Evolutionary conservation across 2,113 vertebrate species (phyloP), one percentile per base, ranked within the genome.

Genomic region (Felis catus): DNA sequence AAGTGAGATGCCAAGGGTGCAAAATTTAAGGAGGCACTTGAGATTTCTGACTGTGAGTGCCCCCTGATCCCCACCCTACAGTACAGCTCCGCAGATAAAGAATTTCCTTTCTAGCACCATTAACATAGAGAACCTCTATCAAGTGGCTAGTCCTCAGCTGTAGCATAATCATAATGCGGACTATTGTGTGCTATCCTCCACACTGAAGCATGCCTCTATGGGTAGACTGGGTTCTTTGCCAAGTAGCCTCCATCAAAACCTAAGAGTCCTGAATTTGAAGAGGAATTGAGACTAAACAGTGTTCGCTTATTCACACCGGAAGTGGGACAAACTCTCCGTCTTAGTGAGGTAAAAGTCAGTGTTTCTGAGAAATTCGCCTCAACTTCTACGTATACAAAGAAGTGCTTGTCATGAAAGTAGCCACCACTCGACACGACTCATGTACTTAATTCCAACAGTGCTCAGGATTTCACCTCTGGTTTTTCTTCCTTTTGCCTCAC

Each of bases 291-390:
- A 71, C 33, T 61, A 31, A 76, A 92, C 96, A 88, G 23, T 58
- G 63, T 80, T 86, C 76, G 87, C 97, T 97, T 95, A 92, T 96
- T 96, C 93, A 96, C 94, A 66, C 33, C 51, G 94, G 83, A 88
- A 88, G 70, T 61, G 51, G 84, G 95, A 86, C 58, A 88, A 80
- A 87, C 88, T 79, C 80, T 89, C 92, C 61, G 1, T 94, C 86
- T 87, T 16, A 4, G 12, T 19, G 48, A 94, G 68, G 68, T 68
- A 19, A 51, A 92, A 95, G 58, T 86, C 66, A 45, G 16, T 61
- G 63, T 95, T 97, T 95, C 93, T 83, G 66, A 79, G 71, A 97
- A 88, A 73, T 65, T 63, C 45, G 61, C 21, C 83, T 79, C 73
- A 61, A 71, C 55, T 79, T 96, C 92, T 74, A 48, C 51, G 87